Evolutionary conservation across 2,797 vertebrate genomes (phyloP).

Genomic region (Acridotheres tristis): DNA sequence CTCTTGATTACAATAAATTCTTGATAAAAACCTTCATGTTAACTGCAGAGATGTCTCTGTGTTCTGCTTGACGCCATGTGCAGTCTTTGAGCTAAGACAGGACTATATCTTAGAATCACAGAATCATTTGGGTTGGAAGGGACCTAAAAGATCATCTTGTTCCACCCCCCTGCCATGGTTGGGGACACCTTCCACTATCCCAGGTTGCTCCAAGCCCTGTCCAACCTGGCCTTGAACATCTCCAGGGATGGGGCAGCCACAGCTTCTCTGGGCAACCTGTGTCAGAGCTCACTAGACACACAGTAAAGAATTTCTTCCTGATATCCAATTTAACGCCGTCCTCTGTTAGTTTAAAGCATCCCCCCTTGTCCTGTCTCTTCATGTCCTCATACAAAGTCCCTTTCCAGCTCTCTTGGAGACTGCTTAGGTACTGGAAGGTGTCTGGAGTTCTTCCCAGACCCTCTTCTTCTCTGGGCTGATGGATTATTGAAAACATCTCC

Average conservation of each 20-base stretch:
- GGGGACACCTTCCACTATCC: neutral
- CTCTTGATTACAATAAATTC: neutral
- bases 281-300: neutral
- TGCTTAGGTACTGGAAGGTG: neutral
- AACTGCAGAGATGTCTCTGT: neutral
- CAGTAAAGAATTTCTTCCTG: neutral
- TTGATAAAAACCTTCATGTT: neutral
- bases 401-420: neutral
- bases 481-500: neutral
- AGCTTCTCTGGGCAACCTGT: neutral
- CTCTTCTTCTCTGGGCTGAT: neutral
- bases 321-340: neutral
- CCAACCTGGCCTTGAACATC: neutral
- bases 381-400: neutral
- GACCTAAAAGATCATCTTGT: neutral
- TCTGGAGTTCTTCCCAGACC: neutral
- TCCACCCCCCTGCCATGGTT: neutral
- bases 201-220: neutral
- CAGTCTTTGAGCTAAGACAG: neutral
- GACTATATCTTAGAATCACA: neutral
- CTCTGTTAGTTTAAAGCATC: neutral
- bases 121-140: neutral
- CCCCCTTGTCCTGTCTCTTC: neutral
- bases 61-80: neutral
- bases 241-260: neutral